A percentile compares a stretch with the other conserved stretches of the same genome.
phyloP scores from a whole-genome alignment of 2,113 vertebrate genomes.

The Oncorhynchus keta region DNA sequence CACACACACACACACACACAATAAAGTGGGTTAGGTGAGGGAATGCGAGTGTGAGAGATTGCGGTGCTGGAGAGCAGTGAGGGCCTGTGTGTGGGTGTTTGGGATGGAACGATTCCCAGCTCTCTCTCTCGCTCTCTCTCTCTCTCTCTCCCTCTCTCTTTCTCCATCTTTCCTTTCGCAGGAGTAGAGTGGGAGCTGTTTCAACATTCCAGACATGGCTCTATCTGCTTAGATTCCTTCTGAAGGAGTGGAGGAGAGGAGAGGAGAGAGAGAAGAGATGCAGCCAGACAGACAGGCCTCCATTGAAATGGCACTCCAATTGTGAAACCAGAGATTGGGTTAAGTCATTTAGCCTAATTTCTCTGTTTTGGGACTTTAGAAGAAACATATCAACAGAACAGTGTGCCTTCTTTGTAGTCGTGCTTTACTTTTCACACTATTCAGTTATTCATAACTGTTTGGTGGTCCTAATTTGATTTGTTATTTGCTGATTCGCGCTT shows the following conservation, averaged over 20 bases:
- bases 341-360: too few species aligned
- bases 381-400: too few species aligned
- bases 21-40: constrained; percentile 12
- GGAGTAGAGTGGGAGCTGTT: constrained; percentile 15
- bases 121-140: constrained; percentile 2
- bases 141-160: background rate
- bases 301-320: constrained; percentile 25
- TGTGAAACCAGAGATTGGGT: constrained; percentile 30
- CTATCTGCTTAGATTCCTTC: constrained; percentile 21
- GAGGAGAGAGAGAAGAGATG: background rate
- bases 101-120: constrained; percentile 30
- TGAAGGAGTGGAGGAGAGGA: constrained; percentile 15
- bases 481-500: too few species aligned
- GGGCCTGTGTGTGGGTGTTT: constrained; percentile 42
- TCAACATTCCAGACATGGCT: constrained; percentile 16
- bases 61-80: constrained; percentile 39
- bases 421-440: too few species aligned
- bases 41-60: constrained; percentile 4
- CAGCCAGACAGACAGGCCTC: background rate
- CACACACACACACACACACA: constrained; percentile 4
- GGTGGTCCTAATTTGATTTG: background rate
- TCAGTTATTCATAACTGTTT: too few species aligned
- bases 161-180: background rate
- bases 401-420: too few species aligned
- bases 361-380: too few species aligned